A percentile compares a stretch with the other conserved stretches of the same genome.
phyloP scores from a whole-genome alignment of 1,140 invertebrate species.

The Drosophila prosaltans region DNA sequence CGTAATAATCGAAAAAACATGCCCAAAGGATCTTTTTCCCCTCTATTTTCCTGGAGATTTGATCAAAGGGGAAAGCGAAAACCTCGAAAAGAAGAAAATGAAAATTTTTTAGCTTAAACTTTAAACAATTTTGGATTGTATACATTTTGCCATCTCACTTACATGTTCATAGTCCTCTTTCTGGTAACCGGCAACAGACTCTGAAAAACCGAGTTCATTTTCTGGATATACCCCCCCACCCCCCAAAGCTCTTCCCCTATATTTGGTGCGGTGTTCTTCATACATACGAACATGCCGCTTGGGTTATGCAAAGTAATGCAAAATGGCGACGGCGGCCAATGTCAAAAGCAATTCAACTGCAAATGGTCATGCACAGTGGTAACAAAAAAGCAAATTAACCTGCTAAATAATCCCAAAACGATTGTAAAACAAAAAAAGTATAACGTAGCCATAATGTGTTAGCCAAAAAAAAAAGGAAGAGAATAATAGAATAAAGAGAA shows the following conservation, averaged over 20 bases:
- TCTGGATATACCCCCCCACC: neutral
- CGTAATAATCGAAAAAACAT: conserved; percentile 76
- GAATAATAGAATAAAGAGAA: too few species aligned
- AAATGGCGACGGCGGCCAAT: conserved; percentile 62
- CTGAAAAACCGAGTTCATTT: conserved; percentile 24
- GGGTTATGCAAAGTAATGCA: conserved; percentile 78
- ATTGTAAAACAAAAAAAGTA: too few species aligned
- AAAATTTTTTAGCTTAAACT: neutral
- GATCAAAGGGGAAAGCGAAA: conserved; percentile 26
- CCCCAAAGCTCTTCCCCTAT: too few species aligned
- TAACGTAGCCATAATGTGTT: too few species aligned
- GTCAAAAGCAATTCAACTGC: conserved; percentile 67
- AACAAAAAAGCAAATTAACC: neutral
- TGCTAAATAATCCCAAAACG: too few species aligned
- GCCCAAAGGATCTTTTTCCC: conserved; percentile 48
- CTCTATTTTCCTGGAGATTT: neutral
- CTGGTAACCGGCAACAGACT: conserved; percentile 38
- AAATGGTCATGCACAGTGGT: conserved; percentile 59
- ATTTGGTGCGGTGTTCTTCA: too few species aligned
- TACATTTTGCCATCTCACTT: conserved; percentile 7
- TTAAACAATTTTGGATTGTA: conserved; percentile 4
- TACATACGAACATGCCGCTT: conserved; percentile 22
- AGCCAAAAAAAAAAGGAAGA: too few species aligned
- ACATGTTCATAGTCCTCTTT: too few species aligned
- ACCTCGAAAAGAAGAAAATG: too few species aligned